Percentiles rank a stretch among this genome's conserved stretches.
Evolutionary conservation across 1,140 invertebrate genomes (phyloP).

Genomic region (Sitophilus oryzae): DNA sequence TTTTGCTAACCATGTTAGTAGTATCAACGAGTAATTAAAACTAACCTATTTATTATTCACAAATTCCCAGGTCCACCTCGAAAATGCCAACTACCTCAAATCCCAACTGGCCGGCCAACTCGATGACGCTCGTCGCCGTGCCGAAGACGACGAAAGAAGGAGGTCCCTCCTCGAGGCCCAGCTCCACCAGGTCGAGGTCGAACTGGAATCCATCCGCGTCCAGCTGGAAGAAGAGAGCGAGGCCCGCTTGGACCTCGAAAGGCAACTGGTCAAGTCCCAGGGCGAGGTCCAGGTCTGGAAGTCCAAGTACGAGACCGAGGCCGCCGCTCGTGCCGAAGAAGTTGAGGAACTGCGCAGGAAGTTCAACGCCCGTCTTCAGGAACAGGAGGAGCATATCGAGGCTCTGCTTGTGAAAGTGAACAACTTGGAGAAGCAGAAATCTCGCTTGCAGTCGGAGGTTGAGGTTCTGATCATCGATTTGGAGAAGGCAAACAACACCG

Average conservation of each 20-base stretch:
- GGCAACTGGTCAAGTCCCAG: constrained; percentile 87
- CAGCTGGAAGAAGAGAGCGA: constrained; percentile 95
- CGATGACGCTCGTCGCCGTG: constrained; percentile 85
- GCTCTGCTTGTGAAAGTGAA: constrained; percentile 84
- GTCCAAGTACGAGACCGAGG: constrained; percentile 89
- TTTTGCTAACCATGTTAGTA: no score
- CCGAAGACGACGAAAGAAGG: constrained; percentile 92
- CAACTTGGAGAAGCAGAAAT: constrained; percentile 93
- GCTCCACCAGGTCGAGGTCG: constrained; percentile 84
- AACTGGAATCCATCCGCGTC: constrained; percentile 85
- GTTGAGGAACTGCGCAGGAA: constrained; percentile 89
- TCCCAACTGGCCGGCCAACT: constrained; percentile 81
- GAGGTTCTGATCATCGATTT: constrained; percentile 95
- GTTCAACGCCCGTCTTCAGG: constrained; percentile 83
- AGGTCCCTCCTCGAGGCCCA: constrained; percentile 81
- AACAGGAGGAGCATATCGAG: constrained; percentile 95
- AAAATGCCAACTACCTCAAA: constrained; percentile 85
- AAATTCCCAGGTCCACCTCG: constrained; percentile 63
- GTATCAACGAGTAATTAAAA: not conserved
- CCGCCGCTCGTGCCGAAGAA: constrained; percentile 83
- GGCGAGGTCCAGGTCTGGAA: constrained; percentile 84
- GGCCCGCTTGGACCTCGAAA: constrained; percentile 88
- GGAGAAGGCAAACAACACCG: constrained; percentile 93
- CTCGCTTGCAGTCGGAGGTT: constrained; percentile 90
- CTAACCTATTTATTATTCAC: not conserved